A percentile compares a stretch with the other conserved stretches of the same genome.
These are phyloP conservation scores for Colossoma macropomum DNA, from an alignment of 2,113 vertebrate genomes.

Conservation along the genomic window DNA sequence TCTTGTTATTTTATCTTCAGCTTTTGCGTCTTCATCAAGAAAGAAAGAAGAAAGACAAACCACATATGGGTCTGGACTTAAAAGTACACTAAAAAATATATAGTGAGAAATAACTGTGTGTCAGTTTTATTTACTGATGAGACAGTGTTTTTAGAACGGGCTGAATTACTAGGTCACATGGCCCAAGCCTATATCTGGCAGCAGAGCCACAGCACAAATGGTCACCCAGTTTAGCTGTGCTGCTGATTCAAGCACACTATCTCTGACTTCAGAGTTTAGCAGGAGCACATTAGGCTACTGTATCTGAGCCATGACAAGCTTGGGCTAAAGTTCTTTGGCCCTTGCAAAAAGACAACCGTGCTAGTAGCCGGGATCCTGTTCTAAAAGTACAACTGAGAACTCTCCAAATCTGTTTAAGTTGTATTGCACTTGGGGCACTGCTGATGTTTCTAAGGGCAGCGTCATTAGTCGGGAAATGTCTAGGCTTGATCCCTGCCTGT, in stretches of 20 bases:
- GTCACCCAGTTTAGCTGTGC: conserved; percentile 13
- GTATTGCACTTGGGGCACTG: background rate
- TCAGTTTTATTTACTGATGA: no score
- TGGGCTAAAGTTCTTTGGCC: background rate
- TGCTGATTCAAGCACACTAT: conserved; percentile 39
- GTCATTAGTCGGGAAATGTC: conserved; percentile 29
- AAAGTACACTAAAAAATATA: background rate
- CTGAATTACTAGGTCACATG: conserved; percentile 34
- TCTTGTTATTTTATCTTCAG: background rate
- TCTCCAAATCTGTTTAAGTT: background rate
- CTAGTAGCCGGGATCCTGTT: background rate
- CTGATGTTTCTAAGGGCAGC: conserved; percentile 19
- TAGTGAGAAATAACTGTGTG: background rate
- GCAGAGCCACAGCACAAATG: conserved; percentile 9
- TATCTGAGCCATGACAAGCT: background rate
- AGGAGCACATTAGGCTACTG: background rate
- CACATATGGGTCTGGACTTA: background rate
- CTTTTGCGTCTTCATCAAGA: background rate
- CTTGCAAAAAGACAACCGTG: background rate
- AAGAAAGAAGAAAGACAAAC: conserved; percentile 2
- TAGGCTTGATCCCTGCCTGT: conserved; percentile 10
- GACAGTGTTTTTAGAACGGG: background rate
- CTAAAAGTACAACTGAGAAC: background rate
- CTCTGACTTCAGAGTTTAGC: conserved; percentile 4
- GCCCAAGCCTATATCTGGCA: conserved; percentile 27